Conservation (phyloP, 2,797 vertebrate species). For the Hemibagrus guttatus region DNA sequence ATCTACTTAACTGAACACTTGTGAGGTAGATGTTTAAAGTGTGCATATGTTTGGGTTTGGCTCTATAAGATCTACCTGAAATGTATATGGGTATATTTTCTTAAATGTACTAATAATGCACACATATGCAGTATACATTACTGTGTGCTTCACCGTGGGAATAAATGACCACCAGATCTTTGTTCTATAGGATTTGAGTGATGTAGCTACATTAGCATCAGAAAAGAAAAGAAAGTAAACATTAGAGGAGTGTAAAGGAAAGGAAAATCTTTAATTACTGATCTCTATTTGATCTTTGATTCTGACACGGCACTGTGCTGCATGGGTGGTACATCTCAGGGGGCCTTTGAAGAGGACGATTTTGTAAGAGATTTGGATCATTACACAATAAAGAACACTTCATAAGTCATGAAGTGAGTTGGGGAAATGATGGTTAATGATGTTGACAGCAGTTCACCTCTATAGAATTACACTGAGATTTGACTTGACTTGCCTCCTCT, state of each 20-base stretch:
- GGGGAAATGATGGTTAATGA: conserved; percentile 84
- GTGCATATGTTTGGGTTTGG: background rate
- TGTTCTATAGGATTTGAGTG: conserved; percentile 12
- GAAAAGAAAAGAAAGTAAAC: conserved; percentile 44
- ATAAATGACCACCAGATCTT: conserved; percentile 26
- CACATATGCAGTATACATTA: conserved; percentile 6
- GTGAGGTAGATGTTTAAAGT: background rate
- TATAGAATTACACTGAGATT: conserved; percentile 81
- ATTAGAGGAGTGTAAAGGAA: conserved; percentile 40
- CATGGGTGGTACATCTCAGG: conserved; percentile 79
- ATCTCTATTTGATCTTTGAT: conserved; percentile 75
- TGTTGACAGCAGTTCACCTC: conserved; percentile 86
- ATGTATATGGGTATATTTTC: background rate
- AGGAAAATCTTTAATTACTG: conserved; percentile 67
- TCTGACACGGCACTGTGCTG: conserved; percentile 71
- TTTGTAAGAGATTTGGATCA: conserved; percentile 82
- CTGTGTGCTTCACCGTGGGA: background rate
- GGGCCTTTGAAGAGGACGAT: conserved; percentile 79
- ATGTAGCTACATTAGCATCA: conserved; percentile 26
- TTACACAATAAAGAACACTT: conserved; percentile 87
- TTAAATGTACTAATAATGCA: background rate
- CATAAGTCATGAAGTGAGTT: conserved; percentile 79
- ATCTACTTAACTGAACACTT: background rate
- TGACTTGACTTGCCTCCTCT: conserved; percentile 84
- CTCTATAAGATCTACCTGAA: background rate